phyloP scores from a whole-genome alignment of 2,113 vertebrate species.

The Glareola pratincola region DNA sequence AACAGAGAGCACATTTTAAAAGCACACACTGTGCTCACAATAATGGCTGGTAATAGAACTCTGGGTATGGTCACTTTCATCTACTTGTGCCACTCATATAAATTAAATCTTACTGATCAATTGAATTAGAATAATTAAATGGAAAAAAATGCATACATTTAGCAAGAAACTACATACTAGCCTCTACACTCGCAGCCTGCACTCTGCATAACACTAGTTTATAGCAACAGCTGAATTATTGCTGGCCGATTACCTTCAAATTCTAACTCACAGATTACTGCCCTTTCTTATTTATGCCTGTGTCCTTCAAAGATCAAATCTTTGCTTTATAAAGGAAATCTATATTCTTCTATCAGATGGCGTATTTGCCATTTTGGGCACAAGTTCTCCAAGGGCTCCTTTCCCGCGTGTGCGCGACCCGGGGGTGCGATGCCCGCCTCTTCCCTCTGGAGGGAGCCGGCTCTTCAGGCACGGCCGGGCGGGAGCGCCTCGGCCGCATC shows the following conservation, averaged over 20 bases:
- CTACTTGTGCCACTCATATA: background rate
- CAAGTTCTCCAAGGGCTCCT: rapidly evolving
- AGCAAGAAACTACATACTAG: background rate
- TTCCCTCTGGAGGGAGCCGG: conserved; percentile 60
- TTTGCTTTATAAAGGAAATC: background rate
- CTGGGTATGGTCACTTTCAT: background rate
- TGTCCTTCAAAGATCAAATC: background rate
- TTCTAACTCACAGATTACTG: background rate
- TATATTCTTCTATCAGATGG: rapidly evolving
- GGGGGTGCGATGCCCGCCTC: background rate
- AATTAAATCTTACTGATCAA: background rate
- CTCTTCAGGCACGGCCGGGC: background rate
- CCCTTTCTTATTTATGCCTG: background rate
- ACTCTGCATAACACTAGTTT: background rate
- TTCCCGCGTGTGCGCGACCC: rapidly evolving
- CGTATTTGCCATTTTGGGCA: rapidly evolving
- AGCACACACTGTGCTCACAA: background rate
- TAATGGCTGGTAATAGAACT: background rate
- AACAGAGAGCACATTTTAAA: background rate
- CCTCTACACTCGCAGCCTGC: background rate
- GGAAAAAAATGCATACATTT: background rate
- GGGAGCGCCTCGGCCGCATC: background rate
- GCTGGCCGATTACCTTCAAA: background rate
- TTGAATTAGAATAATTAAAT: background rate
- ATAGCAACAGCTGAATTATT: background rate